These are phyloP conservation scores for Tipula lateralis DNA, from an alignment of 2,888 invertebrate species.

Conservation along the genomic window DNA sequence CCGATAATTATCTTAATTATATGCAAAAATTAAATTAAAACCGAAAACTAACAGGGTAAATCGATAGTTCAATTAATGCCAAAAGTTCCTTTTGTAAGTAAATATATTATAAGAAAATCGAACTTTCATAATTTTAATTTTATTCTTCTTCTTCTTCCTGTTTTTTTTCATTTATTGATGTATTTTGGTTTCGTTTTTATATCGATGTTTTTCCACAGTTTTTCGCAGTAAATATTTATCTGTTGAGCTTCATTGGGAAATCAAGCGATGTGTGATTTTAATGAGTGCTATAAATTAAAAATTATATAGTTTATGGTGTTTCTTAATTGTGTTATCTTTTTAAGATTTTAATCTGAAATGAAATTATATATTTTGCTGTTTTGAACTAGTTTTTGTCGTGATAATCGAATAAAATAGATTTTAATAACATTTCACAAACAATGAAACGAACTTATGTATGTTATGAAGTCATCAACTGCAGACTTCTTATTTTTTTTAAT, in stretches of 20 bases:
- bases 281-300: no score
- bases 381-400: no score
- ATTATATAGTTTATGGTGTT: no score
- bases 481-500: no score
- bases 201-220: not conserved
- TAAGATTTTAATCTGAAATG: no score
- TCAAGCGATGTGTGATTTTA: not conserved
- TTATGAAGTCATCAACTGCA: no score
- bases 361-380: no score
- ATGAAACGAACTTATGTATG: no score
- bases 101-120: not conserved
- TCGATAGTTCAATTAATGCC: conserved; percentile 37
- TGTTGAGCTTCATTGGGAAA: not conserved
- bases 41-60: conserved; percentile 35
- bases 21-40: not conserved
- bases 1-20: conserved; percentile 11
- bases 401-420: no score
- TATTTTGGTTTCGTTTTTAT: not conserved
- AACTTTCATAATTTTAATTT: not conserved
- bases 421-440: no score
- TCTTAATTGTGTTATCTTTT: no score
- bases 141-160: not conserved
- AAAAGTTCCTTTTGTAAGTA: conserved; percentile 37
- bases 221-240: not conserved
- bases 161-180: not conserved